These are phyloP conservation scores for Rhopilema esculentum DNA, from an alignment of 30 jellyfish, hydroid and myxozoan genomes.

Conservation along the genomic window DNA sequence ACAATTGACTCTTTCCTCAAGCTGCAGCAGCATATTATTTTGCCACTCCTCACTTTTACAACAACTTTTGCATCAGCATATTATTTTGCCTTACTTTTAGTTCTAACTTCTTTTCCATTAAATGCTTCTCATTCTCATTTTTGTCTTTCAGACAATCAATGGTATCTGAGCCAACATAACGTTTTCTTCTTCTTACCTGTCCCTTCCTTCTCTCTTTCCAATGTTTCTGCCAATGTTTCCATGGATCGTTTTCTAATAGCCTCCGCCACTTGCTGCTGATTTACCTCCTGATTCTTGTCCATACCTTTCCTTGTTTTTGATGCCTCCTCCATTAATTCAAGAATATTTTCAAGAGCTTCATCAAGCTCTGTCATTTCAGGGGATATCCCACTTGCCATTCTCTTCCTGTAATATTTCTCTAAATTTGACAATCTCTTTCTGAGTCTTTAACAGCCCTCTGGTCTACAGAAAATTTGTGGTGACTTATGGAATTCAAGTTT, in stretches of 20 bases:
- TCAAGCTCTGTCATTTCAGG: neutral
- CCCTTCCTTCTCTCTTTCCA: neutral
- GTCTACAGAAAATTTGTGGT: neutral
- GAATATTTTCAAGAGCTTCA: slow-evolving; percentile 8
- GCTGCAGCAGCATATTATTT: neutral
- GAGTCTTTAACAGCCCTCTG: slow-evolving; percentile 8
- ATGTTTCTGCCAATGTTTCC: neutral
- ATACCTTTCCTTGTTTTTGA: neutral
- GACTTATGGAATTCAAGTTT: neutral
- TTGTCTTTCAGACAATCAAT: neutral
- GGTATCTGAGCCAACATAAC: neutral
- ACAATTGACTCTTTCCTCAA: neutral
- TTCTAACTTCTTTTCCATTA: neutral
- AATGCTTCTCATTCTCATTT: neutral
- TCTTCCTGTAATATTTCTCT: neutral
- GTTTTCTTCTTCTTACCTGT: neutral
- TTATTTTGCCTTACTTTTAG: neutral
- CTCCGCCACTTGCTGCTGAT: slow-evolving; percentile 1
- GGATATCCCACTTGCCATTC: slow-evolving; percentile 8
- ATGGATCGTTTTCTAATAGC: neutral
- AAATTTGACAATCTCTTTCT: neutral
- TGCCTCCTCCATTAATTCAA: slow-evolving; percentile 6
- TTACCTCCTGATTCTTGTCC: neutral
- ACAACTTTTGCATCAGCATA: neutral
- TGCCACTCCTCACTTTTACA: neutral